These are phyloP conservation scores for Oscarella lobularis DNA, from an alignment of 37 sponge, comb jelly and placozoan genomes.

Conservation along the genomic window DNA sequence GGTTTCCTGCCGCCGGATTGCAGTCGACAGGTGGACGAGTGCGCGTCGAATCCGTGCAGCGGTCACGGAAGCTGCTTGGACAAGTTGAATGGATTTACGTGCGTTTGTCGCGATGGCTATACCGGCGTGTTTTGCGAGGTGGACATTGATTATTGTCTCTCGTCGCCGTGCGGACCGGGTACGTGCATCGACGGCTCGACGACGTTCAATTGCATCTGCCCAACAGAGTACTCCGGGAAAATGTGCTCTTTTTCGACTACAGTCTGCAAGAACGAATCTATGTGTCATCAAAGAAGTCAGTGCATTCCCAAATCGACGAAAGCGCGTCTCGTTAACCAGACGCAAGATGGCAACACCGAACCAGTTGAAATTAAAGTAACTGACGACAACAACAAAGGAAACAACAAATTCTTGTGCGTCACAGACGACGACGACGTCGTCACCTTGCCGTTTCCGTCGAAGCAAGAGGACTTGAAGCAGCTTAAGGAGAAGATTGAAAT, in stretches of 20 bases:
- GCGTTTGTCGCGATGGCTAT: not conserved
- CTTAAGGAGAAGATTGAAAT: not conserved
- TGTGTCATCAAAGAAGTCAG: not conserved
- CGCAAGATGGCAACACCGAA: too few relatives aligned
- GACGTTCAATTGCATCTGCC: not conserved
- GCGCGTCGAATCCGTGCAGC: slow-evolving; percentile 6
- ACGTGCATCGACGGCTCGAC: not conserved
- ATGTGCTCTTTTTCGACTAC: not conserved
- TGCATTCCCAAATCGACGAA: not conserved
- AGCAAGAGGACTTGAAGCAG: not conserved
- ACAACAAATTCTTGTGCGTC: not conserved
- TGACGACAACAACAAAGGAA: too few relatives aligned
- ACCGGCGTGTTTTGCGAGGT: not conserved
- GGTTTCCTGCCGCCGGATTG: not conserved
- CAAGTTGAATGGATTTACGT: not conserved
- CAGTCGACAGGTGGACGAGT: not conserved
- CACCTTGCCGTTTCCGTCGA: not conserved
- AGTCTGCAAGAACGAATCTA: not conserved
- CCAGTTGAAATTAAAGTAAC: too few relatives aligned
- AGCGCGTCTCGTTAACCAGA: not conserved
- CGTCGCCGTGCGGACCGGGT: not conserved
- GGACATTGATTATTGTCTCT: not conserved
- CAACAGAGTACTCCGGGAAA: not conserved
- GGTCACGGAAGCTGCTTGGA: not conserved
- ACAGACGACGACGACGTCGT: not conserved